A percentile compares a stretch with the other conserved stretches of the same genome.
phyloP scores from a whole-genome alignment of 30 jellyfish, hydroid and myxozoan species.

The Catostylus mosaicus region DNA sequence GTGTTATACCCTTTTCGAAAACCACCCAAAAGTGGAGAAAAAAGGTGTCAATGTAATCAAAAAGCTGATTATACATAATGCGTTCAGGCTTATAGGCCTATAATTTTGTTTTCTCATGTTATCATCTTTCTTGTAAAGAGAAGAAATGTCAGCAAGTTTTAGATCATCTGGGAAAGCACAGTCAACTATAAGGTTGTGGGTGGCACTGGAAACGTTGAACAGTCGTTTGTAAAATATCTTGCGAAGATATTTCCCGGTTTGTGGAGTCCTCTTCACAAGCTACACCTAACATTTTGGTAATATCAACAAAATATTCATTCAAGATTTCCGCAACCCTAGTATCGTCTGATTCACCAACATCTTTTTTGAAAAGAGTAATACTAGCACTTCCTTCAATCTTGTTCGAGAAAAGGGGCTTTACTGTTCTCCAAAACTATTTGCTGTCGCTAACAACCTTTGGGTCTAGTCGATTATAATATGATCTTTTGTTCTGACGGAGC shows the following conservation, averaged over 20 bases:
- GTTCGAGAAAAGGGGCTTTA: slow-evolving; percentile 56
- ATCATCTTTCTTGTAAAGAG: no score
- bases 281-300: slow-evolving; percentile 33
- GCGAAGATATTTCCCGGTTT: neutral
- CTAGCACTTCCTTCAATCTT: slow-evolving; percentile 27
- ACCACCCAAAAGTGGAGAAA: no score
- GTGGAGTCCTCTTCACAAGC: slow-evolving; percentile 25
- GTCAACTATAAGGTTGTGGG: no score
- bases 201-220: neutral
- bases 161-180: no score
- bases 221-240: slow-evolving; percentile 11
- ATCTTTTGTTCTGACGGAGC: slow-evolving; percentile 34
- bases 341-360: slow-evolving; percentile 45
- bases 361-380: slow-evolving; percentile 17
- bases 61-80: no score
- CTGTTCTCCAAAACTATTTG: slow-evolving; percentile 50
- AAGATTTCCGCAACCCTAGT: slow-evolving; percentile 49
- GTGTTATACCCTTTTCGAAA: no score
- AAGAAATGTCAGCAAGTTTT: no score
- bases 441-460: slow-evolving; percentile 37
- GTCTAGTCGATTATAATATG: slow-evolving; percentile 28
- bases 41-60: no score
- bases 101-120: no score
- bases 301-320: slow-evolving; percentile 44
- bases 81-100: no score